Base-by-base conservation (phyloP, 2,797 vertebrate genomes). In the Bovichtus diacanthus region DNA sequence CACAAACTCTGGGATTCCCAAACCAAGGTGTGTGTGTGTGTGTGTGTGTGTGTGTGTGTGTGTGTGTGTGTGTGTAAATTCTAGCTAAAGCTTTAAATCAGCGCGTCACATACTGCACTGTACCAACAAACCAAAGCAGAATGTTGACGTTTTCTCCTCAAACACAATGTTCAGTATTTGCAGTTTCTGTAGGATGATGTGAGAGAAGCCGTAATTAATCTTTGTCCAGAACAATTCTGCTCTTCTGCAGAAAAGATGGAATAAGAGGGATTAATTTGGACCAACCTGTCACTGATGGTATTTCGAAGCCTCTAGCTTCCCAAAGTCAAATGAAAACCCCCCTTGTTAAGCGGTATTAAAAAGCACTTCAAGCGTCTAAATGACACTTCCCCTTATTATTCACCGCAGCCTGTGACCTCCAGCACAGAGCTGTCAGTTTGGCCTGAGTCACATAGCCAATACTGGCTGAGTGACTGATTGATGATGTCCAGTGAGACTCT, bases 311-410 rank as follows among this genome's bases (percentile, higher is more conserved):
- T 70, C 6, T 0, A 78, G 74, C 25, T 51, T 82, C 36, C 36
- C n/a, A 25, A 64, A 78, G 58, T 51, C 50, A 21, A 83, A 51
- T 55, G 56, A 83, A 73, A 73, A 38, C 13, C 31, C 23, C 84
- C n/a, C 79, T 85, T 74, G 74, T 88, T 87, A 89, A 84, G 76
- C 79, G 46, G 59, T n/a, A 58, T 82, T 88, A 86, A 90, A 92
- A 83, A 82, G 51, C 69, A 66, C 61, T 88, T 88, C 59, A 84
- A 83, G 82, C 13, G 15, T 84, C 63, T 67, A 70, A 85, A 73
- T 87, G 86, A 86, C 82, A 86, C 63, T 64, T 81, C 34, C 44
- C 58, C 77, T 86, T 76, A 88, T 93, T 88, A 89, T 87, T 87
- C 83, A 84, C 62, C 25, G 27, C 67, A 41, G 82, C 76, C 70